These are phyloP conservation scores for Menidia menidia DNA, from an alignment of 2,797 vertebrate species.

Conservation along the genomic window DNA sequence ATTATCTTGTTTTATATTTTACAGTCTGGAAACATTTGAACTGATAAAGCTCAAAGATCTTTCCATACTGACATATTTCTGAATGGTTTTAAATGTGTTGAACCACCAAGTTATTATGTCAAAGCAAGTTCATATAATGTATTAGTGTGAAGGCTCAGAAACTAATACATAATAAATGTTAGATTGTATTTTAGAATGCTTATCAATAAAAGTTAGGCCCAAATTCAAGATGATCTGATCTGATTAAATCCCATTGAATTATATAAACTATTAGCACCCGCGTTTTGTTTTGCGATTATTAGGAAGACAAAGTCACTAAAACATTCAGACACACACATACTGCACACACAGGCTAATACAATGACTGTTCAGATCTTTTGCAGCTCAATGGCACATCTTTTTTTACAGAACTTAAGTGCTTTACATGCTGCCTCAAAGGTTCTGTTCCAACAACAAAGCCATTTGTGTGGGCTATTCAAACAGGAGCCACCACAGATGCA, in stretches of 20 bases:
- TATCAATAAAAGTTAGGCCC: too few relatives aligned
- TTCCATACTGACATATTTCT: too few relatives aligned
- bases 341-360: constrained; percentile 14
- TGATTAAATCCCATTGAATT: neutral
- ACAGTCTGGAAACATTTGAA: too few relatives aligned
- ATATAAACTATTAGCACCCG: neutral
- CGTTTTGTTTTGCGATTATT: neutral
- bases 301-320: neutral
- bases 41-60: too few relatives aligned
- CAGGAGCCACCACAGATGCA: constrained; percentile 23
- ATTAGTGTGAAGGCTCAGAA: too few relatives aligned
- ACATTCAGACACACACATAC: neutral
- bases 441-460: constrained; percentile 57
- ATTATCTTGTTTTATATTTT: too few relatives aligned
- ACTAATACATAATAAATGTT: too few relatives aligned
- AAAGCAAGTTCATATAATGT: too few relatives aligned
- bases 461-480: constrained; percentile 50
- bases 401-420: constrained; percentile 58
- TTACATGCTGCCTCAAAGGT: constrained; percentile 55
- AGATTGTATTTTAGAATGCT: too few relatives aligned
- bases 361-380: constrained; percentile 52
- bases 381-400: constrained; percentile 50
- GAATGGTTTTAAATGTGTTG: too few relatives aligned
- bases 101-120: too few relatives aligned
- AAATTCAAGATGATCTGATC: too few relatives aligned